Conservation (phyloP, 2,888 invertebrate species). For the Volucella bombylans region DNA sequence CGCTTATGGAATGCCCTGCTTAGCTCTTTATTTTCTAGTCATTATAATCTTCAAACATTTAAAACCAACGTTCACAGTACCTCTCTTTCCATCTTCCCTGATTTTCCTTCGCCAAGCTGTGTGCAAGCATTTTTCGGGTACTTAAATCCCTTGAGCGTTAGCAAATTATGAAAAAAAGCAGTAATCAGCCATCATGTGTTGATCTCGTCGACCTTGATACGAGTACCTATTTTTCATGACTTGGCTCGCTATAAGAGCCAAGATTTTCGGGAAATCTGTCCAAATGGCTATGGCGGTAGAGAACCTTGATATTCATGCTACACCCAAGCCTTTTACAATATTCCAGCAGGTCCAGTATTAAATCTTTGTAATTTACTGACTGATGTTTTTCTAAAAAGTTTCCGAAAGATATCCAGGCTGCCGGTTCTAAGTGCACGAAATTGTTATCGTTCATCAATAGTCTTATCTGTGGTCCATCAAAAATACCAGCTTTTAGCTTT, state of each 20-base stretch:
- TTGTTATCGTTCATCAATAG: constrained; percentile 33
- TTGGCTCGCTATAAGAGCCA: not conserved
- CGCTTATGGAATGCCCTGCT: no score
- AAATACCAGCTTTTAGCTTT: constrained; percentile 44
- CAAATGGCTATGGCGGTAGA: constrained; percentile 20
- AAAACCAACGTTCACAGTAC: no score
- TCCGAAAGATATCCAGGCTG: constrained; percentile 34
- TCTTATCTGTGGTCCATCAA: constrained; percentile 24
- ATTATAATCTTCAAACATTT: no score
- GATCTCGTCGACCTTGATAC: constrained; percentile 28
- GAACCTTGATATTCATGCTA: no score
- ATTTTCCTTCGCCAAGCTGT: no score
- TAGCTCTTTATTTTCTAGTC: no score
- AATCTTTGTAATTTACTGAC: constrained; percentile 11
- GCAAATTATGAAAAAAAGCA: no score
- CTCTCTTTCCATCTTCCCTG: no score
- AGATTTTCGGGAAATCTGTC: constrained; percentile 25
- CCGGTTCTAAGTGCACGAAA: constrained; percentile 26
- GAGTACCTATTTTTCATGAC: constrained; percentile 11
- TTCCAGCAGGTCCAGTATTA: no score
- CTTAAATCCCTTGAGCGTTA: no score
- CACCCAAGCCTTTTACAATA: no score
- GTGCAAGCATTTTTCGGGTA: no score
- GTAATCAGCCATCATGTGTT: constrained; percentile 15
- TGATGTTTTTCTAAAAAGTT: constrained; percentile 45